These are phyloP conservation scores for Xerus rutilus DNA, from an alignment of 2,797 vertebrate genomes.

Conservation along the genomic window DNA sequence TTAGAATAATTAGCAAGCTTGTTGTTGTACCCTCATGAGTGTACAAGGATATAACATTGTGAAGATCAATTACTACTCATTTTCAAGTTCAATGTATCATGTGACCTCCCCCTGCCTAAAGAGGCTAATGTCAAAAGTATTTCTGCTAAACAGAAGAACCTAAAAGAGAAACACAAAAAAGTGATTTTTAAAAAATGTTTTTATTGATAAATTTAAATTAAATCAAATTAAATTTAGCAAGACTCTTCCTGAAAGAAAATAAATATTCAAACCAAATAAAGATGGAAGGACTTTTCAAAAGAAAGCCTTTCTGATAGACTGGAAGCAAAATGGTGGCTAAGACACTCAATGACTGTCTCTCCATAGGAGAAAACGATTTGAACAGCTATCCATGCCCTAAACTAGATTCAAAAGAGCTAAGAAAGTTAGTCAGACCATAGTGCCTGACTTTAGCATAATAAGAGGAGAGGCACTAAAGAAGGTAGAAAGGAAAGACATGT, in stretches of 20 bases:
- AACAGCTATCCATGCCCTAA: not conserved
- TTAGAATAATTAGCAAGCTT: not conserved
- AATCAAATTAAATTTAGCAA: constrained; percentile 19
- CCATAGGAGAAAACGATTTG: not conserved
- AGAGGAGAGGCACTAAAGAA: not conserved
- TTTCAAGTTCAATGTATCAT: not conserved
- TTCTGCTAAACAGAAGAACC: not conserved
- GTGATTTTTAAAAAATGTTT: not conserved
- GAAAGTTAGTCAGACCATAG: too few relatives aligned
- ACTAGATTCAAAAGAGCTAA: not conserved
- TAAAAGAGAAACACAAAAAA: not conserved
- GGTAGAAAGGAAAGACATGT: not conserved
- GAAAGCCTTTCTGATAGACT: not conserved
- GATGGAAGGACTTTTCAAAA: not conserved
- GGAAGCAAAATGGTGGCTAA: not conserved
- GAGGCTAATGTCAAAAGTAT: not conserved
- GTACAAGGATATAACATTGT: not conserved
- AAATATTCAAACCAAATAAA: constrained; percentile 7
- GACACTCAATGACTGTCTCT: not conserved
- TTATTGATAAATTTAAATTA: not conserved
- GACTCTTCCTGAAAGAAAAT: not conserved
- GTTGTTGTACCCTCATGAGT: not conserved
- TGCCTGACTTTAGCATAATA: not conserved
- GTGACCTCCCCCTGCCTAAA: not conserved
- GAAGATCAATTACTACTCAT: not conserved